phyloP scores from a whole-genome alignment of 2,113 vertebrate species.

The Pelusios castaneus region DNA sequence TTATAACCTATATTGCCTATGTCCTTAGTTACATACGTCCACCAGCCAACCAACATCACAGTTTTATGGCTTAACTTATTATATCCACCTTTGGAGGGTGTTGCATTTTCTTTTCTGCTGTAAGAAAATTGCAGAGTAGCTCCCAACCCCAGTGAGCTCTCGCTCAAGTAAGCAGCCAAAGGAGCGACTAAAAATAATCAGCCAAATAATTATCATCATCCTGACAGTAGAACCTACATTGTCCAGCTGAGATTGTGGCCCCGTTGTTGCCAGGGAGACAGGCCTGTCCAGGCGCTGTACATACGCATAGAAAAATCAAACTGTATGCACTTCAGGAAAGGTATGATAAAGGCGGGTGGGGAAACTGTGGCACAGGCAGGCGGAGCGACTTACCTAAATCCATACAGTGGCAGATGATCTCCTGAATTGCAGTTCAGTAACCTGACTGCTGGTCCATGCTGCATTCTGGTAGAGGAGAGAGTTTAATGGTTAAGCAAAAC shows the following conservation, averaged over 20 bases:
- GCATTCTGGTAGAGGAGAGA: background rate
- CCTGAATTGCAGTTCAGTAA: background rate
- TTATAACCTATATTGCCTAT: background rate
- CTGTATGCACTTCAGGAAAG: background rate
- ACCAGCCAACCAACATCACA: background rate
- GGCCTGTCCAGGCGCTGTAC: too few relatives aligned
- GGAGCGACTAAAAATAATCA: background rate
- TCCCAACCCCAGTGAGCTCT: background rate
- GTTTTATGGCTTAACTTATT: background rate
- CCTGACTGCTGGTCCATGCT: background rate
- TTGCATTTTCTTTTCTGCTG: background rate
- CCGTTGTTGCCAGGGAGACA: too few relatives aligned
- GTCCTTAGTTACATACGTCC: background rate
- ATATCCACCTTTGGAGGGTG: background rate
- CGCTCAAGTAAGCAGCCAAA: background rate
- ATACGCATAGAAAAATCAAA: background rate
- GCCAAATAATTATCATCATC: background rate
- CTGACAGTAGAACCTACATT: background rate
- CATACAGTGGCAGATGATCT: background rate
- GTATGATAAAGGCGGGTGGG: rapidly evolving
- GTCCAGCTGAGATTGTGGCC: background rate
- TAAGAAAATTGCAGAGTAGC: background rate
- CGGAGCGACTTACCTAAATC: background rate
- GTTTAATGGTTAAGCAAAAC: rapidly evolving
- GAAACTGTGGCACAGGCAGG: background rate